Conservation (phyloP, 2,888 invertebrate genomes). For the Napeogenes inachia region DNA sequence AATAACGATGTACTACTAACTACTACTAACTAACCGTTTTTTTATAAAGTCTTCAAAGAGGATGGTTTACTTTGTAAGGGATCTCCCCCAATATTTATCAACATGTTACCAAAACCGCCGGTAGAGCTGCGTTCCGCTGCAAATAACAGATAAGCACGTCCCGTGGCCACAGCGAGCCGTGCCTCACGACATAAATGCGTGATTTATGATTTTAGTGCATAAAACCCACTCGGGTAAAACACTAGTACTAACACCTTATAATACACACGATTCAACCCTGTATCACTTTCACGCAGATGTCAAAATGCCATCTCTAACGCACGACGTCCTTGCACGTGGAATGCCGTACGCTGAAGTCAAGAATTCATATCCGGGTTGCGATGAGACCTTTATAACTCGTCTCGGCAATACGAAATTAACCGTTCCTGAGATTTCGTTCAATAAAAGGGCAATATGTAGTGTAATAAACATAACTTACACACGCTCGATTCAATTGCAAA, state of each 20-base stretch:
- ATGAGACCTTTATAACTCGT: slow-evolving; percentile 28
- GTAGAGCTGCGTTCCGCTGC: slow-evolving; percentile 54
- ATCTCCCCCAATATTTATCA: slow-evolving; percentile 65
- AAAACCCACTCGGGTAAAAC: slow-evolving; percentile 30
- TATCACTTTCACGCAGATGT: slow-evolving; percentile 18
- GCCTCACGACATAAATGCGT: slow-evolving; percentile 67
- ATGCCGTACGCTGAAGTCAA: slow-evolving; percentile 30
- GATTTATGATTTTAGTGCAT: slow-evolving; percentile 69
- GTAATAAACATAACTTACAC: slow-evolving; percentile 25
- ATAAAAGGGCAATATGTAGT: slow-evolving; percentile 23
- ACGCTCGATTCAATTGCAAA: slow-evolving; percentile 17
- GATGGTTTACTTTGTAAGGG: slow-evolving; percentile 20
- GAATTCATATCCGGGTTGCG: slow-evolving; percentile 36
- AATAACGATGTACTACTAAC: background rate
- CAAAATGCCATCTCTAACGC: slow-evolving; percentile 12
- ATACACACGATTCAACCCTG: slow-evolving; percentile 20
- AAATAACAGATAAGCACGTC: slow-evolving; percentile 73
- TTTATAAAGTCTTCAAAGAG: slow-evolving; percentile 20
- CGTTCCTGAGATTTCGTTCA: slow-evolving; percentile 24
- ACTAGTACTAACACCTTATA: slow-evolving; percentile 29
- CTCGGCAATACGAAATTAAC: slow-evolving; percentile 26
- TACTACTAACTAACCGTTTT: slow-evolving; percentile 2
- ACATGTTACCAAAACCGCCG: slow-evolving; percentile 56
- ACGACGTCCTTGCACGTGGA: slow-evolving; percentile 9
- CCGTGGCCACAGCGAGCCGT: slow-evolving; percentile 58